Base-by-base conservation (phyloP, 2,113 vertebrate genomes). In the Heterotilapia buettikoferi region DNA sequence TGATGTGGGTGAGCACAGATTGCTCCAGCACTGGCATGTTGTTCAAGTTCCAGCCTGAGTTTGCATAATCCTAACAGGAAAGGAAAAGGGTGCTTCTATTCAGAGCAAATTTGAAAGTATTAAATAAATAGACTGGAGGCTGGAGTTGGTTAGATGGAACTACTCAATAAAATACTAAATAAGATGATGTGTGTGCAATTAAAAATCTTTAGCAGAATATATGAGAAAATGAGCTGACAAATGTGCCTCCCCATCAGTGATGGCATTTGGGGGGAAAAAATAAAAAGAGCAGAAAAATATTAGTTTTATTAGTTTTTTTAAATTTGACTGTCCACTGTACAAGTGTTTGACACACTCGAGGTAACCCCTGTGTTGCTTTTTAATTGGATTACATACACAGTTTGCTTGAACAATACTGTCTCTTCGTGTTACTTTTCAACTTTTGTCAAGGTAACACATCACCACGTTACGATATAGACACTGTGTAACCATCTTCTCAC, bases 11-110 rank as follows among this genome's bases (percentile, higher is more conserved):
- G 78, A 99, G 97, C 59, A 99, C 98, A 1, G 98, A 99, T 84
- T 99, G 99, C 61, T 99, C 99, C 40, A 99, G 94, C n/a, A 99
- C 97, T 4, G 99, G 98, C 98, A 99, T 98, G 93, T 99, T 99
- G 95, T 99, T 99, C 93, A 99, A 96, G 92, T 99, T 99, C 99
- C 99, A 99, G 88, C 99, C 99, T 12, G 98, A 99, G 93, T 97
- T 97, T 0, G 98, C 97, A 68, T 99, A 99, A 29, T 99, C 98
- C 99, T 99, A 88, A 90, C 13, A 80, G 12, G 36, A 80, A 19
- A 76, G 29, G 47, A 10, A 19, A 83, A 54, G 18, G 4, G 16
- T 13, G 4, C 2, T 81, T 85, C 13, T 38, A 13, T 76, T 24
- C 18, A 40, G 36, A 24, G 61, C 43, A 76, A 50, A 87, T 73